Evolutionary conservation across 1,140 invertebrate genomes (phyloP).

Genomic region (Diuraphis noxia): DNA sequence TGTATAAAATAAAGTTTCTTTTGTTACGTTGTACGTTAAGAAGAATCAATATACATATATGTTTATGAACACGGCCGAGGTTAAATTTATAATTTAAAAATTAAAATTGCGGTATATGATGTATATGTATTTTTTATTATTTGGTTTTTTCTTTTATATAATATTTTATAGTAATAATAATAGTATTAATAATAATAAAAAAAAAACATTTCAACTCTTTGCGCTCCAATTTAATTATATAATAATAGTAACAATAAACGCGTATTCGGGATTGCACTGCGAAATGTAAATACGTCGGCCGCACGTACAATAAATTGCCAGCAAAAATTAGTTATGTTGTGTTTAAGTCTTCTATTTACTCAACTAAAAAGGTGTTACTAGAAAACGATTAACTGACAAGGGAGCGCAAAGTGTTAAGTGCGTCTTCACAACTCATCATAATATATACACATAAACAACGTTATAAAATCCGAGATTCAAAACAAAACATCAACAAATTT

Average conservation of each 20-base stretch:
- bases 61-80: not conserved
- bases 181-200: not conserved
- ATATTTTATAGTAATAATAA: constrained; percentile 37
- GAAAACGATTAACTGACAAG: constrained; percentile 25
- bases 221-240: constrained; percentile 27
- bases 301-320: not conserved
- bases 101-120: not conserved
- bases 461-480: constrained; percentile 48
- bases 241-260: constrained; percentile 21
- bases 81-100: not conserved
- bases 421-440: constrained; percentile 46
- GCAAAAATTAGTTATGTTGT: not conserved
- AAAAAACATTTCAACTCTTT: constrained; percentile 34
- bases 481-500: constrained; percentile 48
- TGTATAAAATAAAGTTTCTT: not conserved
- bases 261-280: not conserved
- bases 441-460: constrained; percentile 46
- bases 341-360: not conserved
- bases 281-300: not conserved
- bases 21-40: not conserved
- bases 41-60: constrained; percentile 13
- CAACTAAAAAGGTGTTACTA: not conserved
- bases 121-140: not conserved
- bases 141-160: constrained; percentile 20
- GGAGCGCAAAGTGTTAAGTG: constrained; percentile 40